Percentiles rank a stretch among this genome's conserved stretches.
Evolutionary conservation across 2,888 invertebrate species (phyloP).

Genomic region (Capitulum mitella): DNA sequence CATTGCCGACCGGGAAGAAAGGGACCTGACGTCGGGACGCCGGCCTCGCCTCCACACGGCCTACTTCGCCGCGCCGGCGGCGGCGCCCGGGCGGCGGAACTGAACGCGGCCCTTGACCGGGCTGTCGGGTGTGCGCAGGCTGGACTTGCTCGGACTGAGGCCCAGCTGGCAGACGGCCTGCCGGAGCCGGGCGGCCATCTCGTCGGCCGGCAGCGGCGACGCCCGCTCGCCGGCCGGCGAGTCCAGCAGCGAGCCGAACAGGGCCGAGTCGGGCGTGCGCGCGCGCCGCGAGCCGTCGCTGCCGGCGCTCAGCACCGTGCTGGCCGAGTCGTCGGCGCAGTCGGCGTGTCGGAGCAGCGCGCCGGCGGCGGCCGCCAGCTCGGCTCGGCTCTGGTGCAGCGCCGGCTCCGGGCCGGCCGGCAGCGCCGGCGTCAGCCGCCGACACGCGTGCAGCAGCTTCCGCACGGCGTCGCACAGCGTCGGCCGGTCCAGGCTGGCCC

Average conservation of each 20-base stretch:
- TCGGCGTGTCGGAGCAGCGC: not conserved
- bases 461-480: slow-evolving; percentile 1
- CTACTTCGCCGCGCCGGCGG: not conserved
- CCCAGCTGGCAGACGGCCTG: not conserved
- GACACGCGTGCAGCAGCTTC: not conserved
- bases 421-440: not conserved
- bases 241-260: slow-evolving; percentile 6
- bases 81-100: not conserved
- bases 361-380: slow-evolving; percentile 1
- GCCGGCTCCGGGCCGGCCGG: not conserved
- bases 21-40: too few relatives aligned
- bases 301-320: slow-evolving; percentile 8
- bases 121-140: not conserved
- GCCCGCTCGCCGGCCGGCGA: not conserved
- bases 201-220: slow-evolving; percentile 6
- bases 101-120: slow-evolving; percentile 11
- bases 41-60: too few relatives aligned
- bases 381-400: slow-evolving; percentile 4
- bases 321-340: slow-evolving; percentile 1
- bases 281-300: not conserved
- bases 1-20: too few relatives aligned
- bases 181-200: not conserved
- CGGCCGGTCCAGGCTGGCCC: not conserved
- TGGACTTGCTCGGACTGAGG: slow-evolving; percentile 7
- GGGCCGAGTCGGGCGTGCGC: not conserved